phyloP scores from a whole-genome alignment of 92 coral and sea anemone species.

The Epizoanthus illoricatus region DNA sequence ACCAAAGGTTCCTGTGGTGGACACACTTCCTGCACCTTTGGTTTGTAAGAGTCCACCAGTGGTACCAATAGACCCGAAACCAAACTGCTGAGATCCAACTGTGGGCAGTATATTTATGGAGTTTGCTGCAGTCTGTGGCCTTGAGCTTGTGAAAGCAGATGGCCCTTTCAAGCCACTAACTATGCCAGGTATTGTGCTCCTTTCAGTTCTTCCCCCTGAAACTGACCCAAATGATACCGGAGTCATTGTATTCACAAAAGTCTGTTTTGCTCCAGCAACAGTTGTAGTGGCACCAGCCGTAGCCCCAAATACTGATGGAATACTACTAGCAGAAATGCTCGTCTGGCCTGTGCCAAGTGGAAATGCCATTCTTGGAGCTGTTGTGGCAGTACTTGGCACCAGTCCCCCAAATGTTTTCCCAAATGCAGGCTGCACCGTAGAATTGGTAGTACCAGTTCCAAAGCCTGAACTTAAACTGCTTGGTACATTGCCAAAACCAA shows the following conservation, averaged over 20 bases:
- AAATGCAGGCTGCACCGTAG: neutral
- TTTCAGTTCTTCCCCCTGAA: neutral
- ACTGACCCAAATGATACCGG: constrained; percentile 18
- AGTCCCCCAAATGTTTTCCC: constrained; percentile 19
- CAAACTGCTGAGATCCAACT: constrained; percentile 1
- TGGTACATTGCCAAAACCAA: neutral
- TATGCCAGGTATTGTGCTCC: neutral
- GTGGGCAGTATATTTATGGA: neutral
- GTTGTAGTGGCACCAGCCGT: neutral
- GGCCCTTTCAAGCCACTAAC: constrained; percentile 4
- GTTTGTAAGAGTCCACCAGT: neutral
- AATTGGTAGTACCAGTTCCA: constrained; percentile 7
- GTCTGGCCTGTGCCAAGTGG: neutral
- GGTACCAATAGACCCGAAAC: neutral
- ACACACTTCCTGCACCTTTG: neutral
- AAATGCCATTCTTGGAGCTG: neutral
- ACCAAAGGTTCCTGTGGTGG: constrained; percentile 1
- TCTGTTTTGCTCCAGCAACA: neutral
- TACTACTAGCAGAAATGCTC: neutral
- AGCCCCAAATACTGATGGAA: neutral
- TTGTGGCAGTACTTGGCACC: neutral
- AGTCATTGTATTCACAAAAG: constrained; percentile 23
- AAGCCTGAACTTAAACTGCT: neutral
- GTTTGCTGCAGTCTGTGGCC: neutral
- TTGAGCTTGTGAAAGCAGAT: neutral